Base-by-base conservation (phyloP, 2,888 invertebrate species). In the Troides oblongomaculatus region DNA sequence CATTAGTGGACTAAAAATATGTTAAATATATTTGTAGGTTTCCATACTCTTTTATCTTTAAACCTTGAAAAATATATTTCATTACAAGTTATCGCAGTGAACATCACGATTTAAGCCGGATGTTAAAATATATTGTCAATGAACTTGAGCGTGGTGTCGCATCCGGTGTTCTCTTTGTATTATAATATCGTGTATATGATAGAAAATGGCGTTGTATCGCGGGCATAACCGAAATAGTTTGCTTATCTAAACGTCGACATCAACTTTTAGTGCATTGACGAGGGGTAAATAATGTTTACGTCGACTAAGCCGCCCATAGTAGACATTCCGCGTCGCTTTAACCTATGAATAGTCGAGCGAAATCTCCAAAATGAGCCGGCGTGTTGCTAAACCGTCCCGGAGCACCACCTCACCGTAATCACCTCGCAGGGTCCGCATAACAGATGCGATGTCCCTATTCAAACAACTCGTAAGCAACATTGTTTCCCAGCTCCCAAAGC, bases 211-310 rank as follows among this genome's bases (percentile, higher is more conserved):
- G 57, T 56, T 62, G 43, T 62, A 61, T 46, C 25, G 60, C 12
- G 60, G 21, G 36, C 60, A 46, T 70, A 67, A 53, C 70, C 66
- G 56, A 70, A 70, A 70, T 64, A 70, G 70, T 70, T 70, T 64
- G 67, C 70, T 67, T 70, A 70, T 67, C 70, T 70, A 60, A 67
- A 70, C 66, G 67, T 61, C 56, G 17, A 57, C 67, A 67, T 70
- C 64, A 65, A 70, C 60, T 70, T 70, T 70, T 67, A 67, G 64
- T 66, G 56, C 64, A 60, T 61, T 56, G 63, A 53, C 17, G 57
- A 62, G 57, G 58, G 64, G 59, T 70, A 53, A 66, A 70, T 70
- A 59, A 66, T 63, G 62, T 63, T 70, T 70, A 66, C 66, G 70
- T 53, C 61, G 61, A 59, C 69, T 30, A 58, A 58, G 30, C 21